Evolutionary conservation across 1,140 invertebrate genomes (phyloP), one percentile per base, ranked within the genome.

Genomic region (Panagrolaimus sp.): DNA sequence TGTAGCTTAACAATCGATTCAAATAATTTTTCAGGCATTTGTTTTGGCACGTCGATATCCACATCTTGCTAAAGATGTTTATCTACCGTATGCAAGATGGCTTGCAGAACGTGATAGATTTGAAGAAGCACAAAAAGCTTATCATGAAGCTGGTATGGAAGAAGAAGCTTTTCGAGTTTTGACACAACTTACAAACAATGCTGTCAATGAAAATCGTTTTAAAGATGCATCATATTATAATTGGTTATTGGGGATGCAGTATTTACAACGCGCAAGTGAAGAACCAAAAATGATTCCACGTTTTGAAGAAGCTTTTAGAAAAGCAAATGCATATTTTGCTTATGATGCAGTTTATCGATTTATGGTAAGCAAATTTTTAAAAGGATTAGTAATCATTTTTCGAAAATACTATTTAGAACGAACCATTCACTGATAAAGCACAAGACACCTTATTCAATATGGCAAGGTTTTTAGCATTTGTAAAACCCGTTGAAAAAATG

Each of bases 401-500:
- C 25, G n/a, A 67, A 47, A 57, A 47, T 31, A 46, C 42, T 23
- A 27, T 23, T 31, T 31, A 90, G 89, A 91, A 95, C 84, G 93
- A 97, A 84, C 94, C 93, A 1, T 98, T 98, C 82, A 97, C 93
- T 0, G 91, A 92, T 0, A 89, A 91, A 76, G 90, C 93, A 82
- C 90, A 93, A 0, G 93, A 98, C 79, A 90, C 92, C 38, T 84
- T 98, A 63, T 94, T 98, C 75, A 95, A 97, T 82, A 95, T 96
- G 62, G 89, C 93, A 64, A 84, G 91, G 71, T 91, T 89, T 87
- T 81, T 96, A 47, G 85, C 87, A n/a, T 71, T 76, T 20, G 71
- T 73, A 73, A 42, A 71, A 67, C 43, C 74, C 77, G 57, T 87
- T 89, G 4, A 87, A 87, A 72, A 91, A 23, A 86, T 96, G 51